Evolutionary conservation across 2,888 invertebrate species (phyloP).

Genomic region (Brenthis ino): DNA sequence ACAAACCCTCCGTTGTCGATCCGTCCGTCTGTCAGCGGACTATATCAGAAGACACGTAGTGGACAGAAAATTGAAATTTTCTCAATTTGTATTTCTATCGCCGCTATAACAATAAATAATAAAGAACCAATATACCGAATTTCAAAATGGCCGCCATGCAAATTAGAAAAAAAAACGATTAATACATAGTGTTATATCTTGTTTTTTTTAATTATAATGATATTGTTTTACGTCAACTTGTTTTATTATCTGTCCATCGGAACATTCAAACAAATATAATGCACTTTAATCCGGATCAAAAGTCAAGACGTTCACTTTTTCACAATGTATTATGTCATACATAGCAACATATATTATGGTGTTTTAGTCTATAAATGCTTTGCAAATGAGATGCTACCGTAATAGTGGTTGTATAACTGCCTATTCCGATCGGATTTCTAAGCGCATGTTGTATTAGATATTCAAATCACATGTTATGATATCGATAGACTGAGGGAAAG

Average conservation of each 20-base stretch:
- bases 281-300: conserved; percentile 25
- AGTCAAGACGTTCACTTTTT: conserved; percentile 31
- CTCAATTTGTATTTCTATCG: too few species aligned
- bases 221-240: conserved; percentile 3
- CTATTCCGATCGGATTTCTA: conserved; percentile 36
- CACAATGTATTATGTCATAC: conserved; percentile 34
- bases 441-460: conserved; percentile 29
- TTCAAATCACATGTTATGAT: conserved; percentile 33
- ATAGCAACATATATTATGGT: conserved; percentile 14
- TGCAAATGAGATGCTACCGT: conserved; percentile 43
- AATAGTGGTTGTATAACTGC: conserved; percentile 42
- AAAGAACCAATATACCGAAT: too few species aligned
- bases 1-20: too few species aligned
- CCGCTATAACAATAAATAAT: too few species aligned
- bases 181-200: too few species aligned
- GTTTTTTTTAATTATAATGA: too few species aligned
- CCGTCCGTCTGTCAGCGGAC: too few species aligned
- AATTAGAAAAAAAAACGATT: too few species aligned
- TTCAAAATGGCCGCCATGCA: too few species aligned
- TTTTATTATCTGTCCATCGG: conserved; percentile 13
- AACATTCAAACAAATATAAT: conserved; percentile 10
- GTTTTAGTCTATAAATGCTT: conserved; percentile 34
- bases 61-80: too few species aligned
- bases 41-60: too few species aligned
- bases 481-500: conserved; percentile 20